phyloP scores from a whole-genome alignment of 2,797 vertebrate genomes.

The Leucoraja ocellata region DNA sequence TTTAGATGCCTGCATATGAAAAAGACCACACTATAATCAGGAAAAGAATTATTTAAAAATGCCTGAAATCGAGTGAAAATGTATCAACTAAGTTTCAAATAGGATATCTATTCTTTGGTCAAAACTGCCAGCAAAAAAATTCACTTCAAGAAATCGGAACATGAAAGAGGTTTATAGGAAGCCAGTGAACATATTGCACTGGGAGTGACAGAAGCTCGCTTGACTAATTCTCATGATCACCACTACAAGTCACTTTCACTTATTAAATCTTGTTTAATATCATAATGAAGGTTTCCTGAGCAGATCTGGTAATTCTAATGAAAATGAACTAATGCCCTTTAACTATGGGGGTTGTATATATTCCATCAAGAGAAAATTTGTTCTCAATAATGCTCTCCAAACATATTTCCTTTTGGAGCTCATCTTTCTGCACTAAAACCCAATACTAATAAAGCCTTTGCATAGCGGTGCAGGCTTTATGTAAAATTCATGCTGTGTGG shows the following conservation, averaged over 20 bases:
- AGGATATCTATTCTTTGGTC: not conserved
- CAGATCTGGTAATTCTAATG: conserved; percentile 84
- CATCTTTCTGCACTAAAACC: conserved; percentile 56
- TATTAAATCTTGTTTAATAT: conserved; percentile 99
- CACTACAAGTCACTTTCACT: conserved; percentile 98
- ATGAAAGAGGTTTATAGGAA: conserved; percentile 88
- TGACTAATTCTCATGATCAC: conserved; percentile 96
- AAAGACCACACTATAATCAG: not conserved
- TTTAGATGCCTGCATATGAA: not conserved
- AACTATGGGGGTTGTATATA: conserved; percentile 40
- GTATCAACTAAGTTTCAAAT: not conserved
- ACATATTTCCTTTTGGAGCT: conserved; percentile 56
- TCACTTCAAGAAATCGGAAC: conserved; percentile 87
- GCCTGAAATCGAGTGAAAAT: not conserved
- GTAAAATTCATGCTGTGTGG: conserved; percentile 27
- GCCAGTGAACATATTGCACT: conserved; percentile 84
- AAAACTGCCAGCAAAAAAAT: conserved; percentile 40
- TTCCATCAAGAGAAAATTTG: conserved; percentile 67
- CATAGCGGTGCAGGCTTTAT: not conserved
- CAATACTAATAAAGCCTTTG: conserved; percentile 72
- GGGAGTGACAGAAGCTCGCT: conserved; percentile 78
- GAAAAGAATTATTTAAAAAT: not conserved
- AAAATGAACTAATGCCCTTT: conserved; percentile 60
- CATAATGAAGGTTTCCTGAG: conserved; percentile 96
- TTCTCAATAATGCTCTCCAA: conserved; percentile 68